These are phyloP conservation scores for Entosphenus tridentatus DNA, from an alignment of 2,113 vertebrate species.

Conservation along the genomic window DNA sequence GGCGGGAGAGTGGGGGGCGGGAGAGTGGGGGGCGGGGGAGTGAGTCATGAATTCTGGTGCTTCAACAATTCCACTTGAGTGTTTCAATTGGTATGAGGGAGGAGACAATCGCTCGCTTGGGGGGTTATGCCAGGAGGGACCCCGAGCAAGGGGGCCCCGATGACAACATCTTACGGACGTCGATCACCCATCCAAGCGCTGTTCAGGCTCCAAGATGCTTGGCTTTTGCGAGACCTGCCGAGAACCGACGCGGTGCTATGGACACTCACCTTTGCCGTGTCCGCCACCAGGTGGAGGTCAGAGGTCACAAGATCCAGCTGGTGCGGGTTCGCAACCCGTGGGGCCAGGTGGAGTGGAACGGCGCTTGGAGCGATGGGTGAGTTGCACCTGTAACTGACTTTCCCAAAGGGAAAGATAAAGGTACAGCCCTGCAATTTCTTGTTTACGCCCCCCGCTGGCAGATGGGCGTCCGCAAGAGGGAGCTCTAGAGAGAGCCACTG, in stretches of 20 bases:
- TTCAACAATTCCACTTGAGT: no score
- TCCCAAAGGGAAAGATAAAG: neutral
- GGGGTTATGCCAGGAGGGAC: no score
- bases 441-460: neutral
- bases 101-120: no score
- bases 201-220: no score
- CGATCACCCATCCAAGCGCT: no score
- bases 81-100: no score
- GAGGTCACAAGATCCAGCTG: neutral
- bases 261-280: neutral
- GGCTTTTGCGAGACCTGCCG: no score
- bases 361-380: slow-evolving; percentile 2
- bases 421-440: neutral
- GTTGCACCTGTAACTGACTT: neutral
- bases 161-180: no score
- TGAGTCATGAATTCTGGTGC: neutral
- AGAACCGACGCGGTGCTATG: no score
- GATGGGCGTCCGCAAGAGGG: no score
- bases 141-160: no score
- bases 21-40: neutral
- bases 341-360: slow-evolving; percentile 3
- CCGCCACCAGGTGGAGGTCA: slow-evolving; percentile 4
- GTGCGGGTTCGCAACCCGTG: slow-evolving; percentile 1
- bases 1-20: neutral
- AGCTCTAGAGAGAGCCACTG: no score